phyloP scores from a whole-genome alignment of 2,888 invertebrate species.

The Steinernema carpocapsae region DNA sequence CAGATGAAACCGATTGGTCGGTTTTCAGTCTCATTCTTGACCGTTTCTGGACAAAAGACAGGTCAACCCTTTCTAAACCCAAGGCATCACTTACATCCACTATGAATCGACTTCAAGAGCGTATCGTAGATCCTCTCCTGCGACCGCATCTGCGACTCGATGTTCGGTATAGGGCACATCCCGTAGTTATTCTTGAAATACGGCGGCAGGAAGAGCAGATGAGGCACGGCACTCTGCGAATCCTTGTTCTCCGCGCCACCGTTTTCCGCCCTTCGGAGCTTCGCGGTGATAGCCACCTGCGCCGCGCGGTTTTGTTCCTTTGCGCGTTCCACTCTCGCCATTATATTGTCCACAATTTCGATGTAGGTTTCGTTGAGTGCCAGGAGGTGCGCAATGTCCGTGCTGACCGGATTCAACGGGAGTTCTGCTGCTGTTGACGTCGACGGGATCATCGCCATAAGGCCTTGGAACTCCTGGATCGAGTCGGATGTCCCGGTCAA shows the following conservation, averaged over 20 bases:
- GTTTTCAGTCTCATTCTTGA: too few relatives aligned
- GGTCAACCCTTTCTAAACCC: not conserved
- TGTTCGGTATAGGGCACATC: slow-evolving; percentile 60
- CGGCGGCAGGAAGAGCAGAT: slow-evolving; percentile 55
- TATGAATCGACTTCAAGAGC: slow-evolving; percentile 48
- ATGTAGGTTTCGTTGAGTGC: slow-evolving; percentile 55
- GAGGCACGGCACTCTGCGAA: not conserved
- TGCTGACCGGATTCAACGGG: not conserved
- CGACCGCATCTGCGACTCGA: slow-evolving; percentile 50
- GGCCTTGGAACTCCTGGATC: not conserved
- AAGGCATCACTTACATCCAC: not conserved
- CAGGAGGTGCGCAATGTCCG: slow-evolving; percentile 39
- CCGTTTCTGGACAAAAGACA: too few relatives aligned
- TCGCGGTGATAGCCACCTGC: slow-evolving; percentile 42
- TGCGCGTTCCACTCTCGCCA: slow-evolving; percentile 46
- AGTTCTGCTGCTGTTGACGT: not conserved
- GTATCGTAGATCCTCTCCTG: slow-evolving; percentile 50
- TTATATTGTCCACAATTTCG: slow-evolving; percentile 50
- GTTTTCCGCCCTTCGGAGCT: slow-evolving; percentile 38
- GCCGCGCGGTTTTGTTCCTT: slow-evolving; percentile 47
- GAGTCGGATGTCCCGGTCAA: not conserved
- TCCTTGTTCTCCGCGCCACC: not conserved
- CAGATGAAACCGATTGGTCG: too few relatives aligned
- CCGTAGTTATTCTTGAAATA: slow-evolving; percentile 61
- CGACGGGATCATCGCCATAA: not conserved